Base-by-base conservation (phyloP, 2,888 invertebrate species). In the Ophonus ardosiacus region DNA sequence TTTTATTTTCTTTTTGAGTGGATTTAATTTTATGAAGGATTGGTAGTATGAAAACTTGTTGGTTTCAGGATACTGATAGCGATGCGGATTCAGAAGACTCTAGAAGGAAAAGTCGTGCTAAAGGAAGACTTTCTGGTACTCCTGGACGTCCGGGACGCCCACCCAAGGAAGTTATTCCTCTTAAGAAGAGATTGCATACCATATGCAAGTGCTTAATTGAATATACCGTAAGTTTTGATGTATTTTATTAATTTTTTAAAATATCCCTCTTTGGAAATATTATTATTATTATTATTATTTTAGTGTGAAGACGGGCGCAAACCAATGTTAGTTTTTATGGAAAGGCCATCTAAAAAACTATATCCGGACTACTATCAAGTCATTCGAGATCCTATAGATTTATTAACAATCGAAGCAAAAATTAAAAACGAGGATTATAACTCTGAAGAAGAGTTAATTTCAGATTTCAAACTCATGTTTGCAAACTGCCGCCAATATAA, bases 341-440 rank as follows among this genome's bases (percentile, higher is more conserved):
- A 98, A 90, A 97, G 98, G 89, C 99, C 99, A 0, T 98, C 98
- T 38, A 96, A 97, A 90, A 98, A 98, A 90, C 92, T 97, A 43
- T 99, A 99, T 90, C 98, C 98, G 0, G 98, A 98, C 90, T 99
- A 99, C 90, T 99, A 98, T 91, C 96, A 97, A 91, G 96, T 99
- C 0, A 99, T 99, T 86, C 94, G 96, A 40, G 96, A 96, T 88
- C 99, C 99, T 0, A 98, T 99, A 82, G 99, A 99, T 90, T 97
- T 99, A 96, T 93, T 97, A 84, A 97, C 96, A 82, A 98, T 99
- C 88, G 98, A 98, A 90, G 93, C 94, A 84, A 98, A 98, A 91
- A 98, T 99, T 86, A 97, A 97, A 91, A 94, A 94, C 80, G 95
- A 96, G 87, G 95, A 95, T 87, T 99, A 98, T 92, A 94, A 94